Evolutionary conservation across 1,140 invertebrate genomes (phyloP), one percentile per base, ranked within the genome.

Genomic region (Trachymyrmex cornetzi): DNA sequence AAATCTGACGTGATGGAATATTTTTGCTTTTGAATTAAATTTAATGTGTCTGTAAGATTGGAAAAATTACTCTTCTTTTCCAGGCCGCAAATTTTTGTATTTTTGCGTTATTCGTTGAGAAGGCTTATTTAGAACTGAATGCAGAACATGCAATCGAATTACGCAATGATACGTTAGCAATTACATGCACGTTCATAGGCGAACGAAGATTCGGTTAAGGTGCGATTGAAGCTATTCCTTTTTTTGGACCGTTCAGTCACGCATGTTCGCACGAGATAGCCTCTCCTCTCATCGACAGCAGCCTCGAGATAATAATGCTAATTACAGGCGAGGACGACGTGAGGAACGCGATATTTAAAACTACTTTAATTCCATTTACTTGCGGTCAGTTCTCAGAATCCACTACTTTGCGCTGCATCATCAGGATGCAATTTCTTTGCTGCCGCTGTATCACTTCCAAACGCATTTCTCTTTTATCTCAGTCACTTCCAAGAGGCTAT

Each of bases 291-390:
- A n/a, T 74, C 77, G 81, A 75, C 85, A 91, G 87, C 88, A 80
- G 77, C 72, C 61, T 75, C 82, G 85, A 89, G 89, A 90, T 93
- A 93, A 93, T 91, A 91, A 92, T 92, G 88, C 91, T 92, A 94
- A 93, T 93, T 92, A 91, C 90, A 81, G 85, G 34, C 61, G 63
- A 92, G 85, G 71, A 88, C 64, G 64, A 80, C 85, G 77, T 77
- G 71, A 82, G 81, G 71, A 75, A 88, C 88, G 86, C 59, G 87
- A 92, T 87, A 89, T 93, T 92, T 89, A 90, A 93, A 93, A 92
- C 90, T 87, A 69, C 80, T 82, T 91, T 91, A 85, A 92, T 91
- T 92, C 88, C 91, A 93, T 93, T 93, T 92, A 93, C 90, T 90
- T 92, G 90, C 89, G 87, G 67, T 88, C 77, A 87, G 88, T 90